phyloP scores from a whole-genome alignment of 1,140 invertebrate genomes.

The Plodia interpunctella region DNA sequence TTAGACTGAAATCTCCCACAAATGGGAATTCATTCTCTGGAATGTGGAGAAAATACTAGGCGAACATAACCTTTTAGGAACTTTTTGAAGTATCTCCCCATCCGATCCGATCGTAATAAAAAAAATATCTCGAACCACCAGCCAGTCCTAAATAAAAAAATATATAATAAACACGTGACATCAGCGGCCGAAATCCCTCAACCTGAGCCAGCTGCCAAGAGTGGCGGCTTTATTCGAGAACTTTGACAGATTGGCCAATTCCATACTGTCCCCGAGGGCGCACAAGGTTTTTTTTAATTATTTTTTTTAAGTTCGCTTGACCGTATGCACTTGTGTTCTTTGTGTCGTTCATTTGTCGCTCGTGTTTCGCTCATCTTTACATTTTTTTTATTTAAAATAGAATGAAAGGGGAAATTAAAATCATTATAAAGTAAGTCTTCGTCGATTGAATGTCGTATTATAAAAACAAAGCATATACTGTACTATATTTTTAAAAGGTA shows the following conservation, averaged over 20 bases:
- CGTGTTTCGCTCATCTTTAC: background rate
- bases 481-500: too few relatives aligned
- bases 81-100: too few relatives aligned
- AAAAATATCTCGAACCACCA: background rate
- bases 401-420: too few relatives aligned
- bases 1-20: too few relatives aligned
- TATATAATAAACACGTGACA: background rate
- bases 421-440: too few relatives aligned
- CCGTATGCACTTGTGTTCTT: conserved; percentile 8
- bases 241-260: conserved; percentile 66
- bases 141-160: background rate
- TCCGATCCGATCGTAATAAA: too few relatives aligned
- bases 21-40: too few relatives aligned
- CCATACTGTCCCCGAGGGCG: conserved; percentile 57
- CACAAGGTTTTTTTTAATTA: conserved; percentile 54
- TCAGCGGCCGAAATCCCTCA: conserved; percentile 71
- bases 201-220: conserved; percentile 61
- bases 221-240: conserved; percentile 63
- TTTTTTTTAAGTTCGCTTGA: conserved; percentile 27
- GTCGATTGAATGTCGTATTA: too few relatives aligned
- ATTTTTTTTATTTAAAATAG: background rate
- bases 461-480: too few relatives aligned
- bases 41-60: too few relatives aligned
- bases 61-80: too few relatives aligned
- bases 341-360: background rate